A percentile compares a stretch with the other conserved stretches of the same genome.
Evolutionary conservation across 2,113 vertebrate species (phyloP).

Genomic region (Perognathus longimembris): DNA sequence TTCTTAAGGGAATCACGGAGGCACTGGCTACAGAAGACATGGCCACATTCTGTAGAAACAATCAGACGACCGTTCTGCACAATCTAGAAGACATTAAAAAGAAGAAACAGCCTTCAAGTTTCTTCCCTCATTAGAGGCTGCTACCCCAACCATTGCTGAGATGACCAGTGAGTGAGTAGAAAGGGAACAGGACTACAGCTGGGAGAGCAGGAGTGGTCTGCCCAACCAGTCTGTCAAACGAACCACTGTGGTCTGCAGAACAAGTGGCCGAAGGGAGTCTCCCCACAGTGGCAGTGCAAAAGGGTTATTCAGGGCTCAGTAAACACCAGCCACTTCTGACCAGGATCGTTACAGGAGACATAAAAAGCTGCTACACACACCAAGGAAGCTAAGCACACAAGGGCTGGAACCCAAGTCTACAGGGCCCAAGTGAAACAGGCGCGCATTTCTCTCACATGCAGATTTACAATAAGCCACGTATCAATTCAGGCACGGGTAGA

Average conservation of each 20-base stretch:
- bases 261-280: no score
- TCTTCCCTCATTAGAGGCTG: no score
- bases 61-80: slow-evolving; percentile 94
- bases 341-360: neutral
- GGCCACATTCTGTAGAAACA: slow-evolving; percentile 96
- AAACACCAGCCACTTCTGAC: neutral
- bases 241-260: neutral
- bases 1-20: slow-evolving; percentile 93
- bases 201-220: neutral
- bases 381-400: neutral
- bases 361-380: no score
- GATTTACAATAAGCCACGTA: fast-evolving
- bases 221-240: neutral
- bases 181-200: no score
- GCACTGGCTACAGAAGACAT: slow-evolving; percentile 98
- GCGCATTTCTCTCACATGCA: neutral
- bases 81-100: slow-evolving; percentile 87
- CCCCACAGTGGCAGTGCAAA: fast-evolving
- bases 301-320: neutral
- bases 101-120: slow-evolving; percentile 31
- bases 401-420: neutral
- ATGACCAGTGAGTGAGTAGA: fast-evolving
- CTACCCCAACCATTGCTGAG: neutral
- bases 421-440: neutral
- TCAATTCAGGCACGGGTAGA: fast-evolving